phyloP scores from a whole-genome alignment of 1,140 invertebrate species.

The Plodia interpunctella region DNA sequence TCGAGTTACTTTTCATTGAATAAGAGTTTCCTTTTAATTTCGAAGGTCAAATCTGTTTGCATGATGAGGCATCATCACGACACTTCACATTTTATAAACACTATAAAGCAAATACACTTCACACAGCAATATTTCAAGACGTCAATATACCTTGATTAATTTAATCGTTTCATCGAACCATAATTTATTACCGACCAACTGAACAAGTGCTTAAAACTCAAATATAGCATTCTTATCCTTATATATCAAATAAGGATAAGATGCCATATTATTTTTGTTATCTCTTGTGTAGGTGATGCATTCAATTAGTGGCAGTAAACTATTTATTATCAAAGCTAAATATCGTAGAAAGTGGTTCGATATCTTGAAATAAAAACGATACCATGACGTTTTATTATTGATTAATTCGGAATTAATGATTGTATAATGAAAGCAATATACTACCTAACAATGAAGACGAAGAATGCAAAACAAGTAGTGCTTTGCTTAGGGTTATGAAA shows the following conservation, averaged over 20 bases:
- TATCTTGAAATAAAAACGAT: not conserved
- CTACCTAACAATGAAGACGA: not conserved
- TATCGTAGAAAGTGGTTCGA: not conserved
- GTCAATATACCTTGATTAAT: not conserved
- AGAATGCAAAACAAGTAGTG: too few relatives aligned
- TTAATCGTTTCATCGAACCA: not conserved
- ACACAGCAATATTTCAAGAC: not conserved
- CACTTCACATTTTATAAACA: conserved; percentile 31
- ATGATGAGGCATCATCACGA: conserved; percentile 53
- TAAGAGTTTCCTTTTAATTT: conserved; percentile 50
- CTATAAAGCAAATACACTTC: not conserved
- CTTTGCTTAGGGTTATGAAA: too few relatives aligned
- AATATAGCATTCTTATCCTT: too few relatives aligned
- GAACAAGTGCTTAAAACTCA: not conserved
- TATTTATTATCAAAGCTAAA: not conserved
- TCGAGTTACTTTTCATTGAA: conserved; percentile 52
- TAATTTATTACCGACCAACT: not conserved
- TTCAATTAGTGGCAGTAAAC: not conserved
- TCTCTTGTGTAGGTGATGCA: not conserved
- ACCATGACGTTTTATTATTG: not conserved
- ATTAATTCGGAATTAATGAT: too few relatives aligned
- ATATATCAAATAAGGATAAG: not conserved
- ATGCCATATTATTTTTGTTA: not conserved
- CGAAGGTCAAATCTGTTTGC: conserved; percentile 49
- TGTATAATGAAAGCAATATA: not conserved